phyloP scores from a whole-genome alignment of 2,888 invertebrate species.

The Tipula lateralis region DNA sequence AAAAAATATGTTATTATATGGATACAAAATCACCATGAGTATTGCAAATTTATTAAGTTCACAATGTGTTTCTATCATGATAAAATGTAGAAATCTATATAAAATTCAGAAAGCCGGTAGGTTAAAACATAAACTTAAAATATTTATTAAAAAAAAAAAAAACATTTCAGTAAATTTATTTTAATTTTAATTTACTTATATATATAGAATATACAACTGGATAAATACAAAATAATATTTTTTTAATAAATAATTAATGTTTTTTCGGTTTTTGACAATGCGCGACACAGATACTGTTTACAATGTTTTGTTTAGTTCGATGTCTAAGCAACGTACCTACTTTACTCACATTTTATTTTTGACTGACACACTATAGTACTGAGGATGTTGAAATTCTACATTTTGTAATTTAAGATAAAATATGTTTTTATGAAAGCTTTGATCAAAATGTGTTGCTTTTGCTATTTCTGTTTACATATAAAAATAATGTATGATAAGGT shows the following conservation, averaged over 20 bases:
- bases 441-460: background rate
- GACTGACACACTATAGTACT: background rate
- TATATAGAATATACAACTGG: conserved; percentile 12
- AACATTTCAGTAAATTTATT: conserved; percentile 11
- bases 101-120: conserved; percentile 6
- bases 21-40: conserved; percentile 5
- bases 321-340: background rate
- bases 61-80: conserved; percentile 6
- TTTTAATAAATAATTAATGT: background rate
- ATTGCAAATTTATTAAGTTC: conserved; percentile 19
- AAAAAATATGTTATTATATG: conserved; percentile 5
- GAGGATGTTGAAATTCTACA: background rate
- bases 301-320: background rate
- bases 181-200: background rate
- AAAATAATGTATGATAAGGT: no score
- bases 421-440: background rate
- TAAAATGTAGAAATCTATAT: background rate
- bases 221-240: background rate
- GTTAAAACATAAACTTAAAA: conserved; percentile 19
- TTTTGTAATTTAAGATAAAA: background rate
- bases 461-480: background rate
- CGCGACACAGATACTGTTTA: background rate
- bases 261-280: background rate
- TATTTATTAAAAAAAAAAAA: background rate
- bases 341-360: background rate